Evolutionary conservation across 2,113 vertebrate genomes (phyloP), one percentile per base, ranked within the genome.

Genomic region (Todiramphus chloris): DNA sequence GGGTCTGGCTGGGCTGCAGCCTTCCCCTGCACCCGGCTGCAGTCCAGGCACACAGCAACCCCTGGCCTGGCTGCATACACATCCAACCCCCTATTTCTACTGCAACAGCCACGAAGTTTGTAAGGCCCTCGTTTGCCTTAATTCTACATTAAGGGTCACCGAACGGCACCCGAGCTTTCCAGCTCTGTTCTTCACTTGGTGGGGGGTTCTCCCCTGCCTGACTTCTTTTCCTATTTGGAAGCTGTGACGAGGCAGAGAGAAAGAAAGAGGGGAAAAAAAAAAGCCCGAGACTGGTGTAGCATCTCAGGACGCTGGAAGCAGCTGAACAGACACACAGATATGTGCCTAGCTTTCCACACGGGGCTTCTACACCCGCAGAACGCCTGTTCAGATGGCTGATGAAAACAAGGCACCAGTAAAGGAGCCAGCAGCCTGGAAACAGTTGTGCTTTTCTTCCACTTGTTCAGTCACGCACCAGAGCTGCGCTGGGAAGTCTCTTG

Each of bases 401-500:
- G 37, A 86, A 75, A 87, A 23, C 28, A 88, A 94, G 39, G 69
- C 16, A 33, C 5, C 6, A 58, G 30, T 58, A 93, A 84, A 93
- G 87, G 16, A 87, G 51, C 15, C 19, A 39, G 62, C 50, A 76
- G 69, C 75, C 74, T 84, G 77, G 79, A 79, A 55, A 3, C 16
- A 67, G 73, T 9, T 75, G 43, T 0, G 1, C 44, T 84, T 90
- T 90, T 96, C 70, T 90, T 90, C 67, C 90, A 87, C 86, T 92
- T 92, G 79, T 53, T 95, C 56, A 58, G 53, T 78, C 67, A 64
- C 53, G 53, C 48, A 77, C 37, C 69, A 64, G 66, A 87, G 70
- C 66, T 76, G 87, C 76, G 91, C 81, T 83, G 82, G 87, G 76
- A 96, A 92, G 92, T 81, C 66, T 91, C 72, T 43, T 19, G 10